These are phyloP conservation scores for Megalonaias nervosa DNA, from an alignment of 1,140 invertebrate species.

Conservation along the genomic window DNA sequence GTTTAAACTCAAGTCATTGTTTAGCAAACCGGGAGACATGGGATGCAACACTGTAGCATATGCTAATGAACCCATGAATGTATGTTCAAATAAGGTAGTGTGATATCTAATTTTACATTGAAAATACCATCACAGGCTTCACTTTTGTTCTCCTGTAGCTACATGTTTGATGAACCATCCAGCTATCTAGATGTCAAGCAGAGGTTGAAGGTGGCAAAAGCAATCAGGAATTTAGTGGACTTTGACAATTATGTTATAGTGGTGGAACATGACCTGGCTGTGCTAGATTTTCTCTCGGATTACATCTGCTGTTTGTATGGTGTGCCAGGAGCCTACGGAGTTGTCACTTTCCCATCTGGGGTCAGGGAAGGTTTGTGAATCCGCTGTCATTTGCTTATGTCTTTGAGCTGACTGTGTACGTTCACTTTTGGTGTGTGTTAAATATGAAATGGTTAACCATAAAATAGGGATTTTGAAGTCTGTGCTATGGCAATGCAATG, in stretches of 20 bases:
- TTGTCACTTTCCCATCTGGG: constrained; percentile 99
- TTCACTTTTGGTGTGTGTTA: too few species aligned
- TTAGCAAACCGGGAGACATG: too few species aligned
- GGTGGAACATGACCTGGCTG: constrained; percentile 99
- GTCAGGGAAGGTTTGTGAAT: constrained; percentile 89
- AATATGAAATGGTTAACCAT: too few species aligned
- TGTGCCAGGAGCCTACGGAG: constrained; percentile 98
- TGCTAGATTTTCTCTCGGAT: constrained; percentile 98
- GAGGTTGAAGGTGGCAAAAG: constrained; percentile 94
- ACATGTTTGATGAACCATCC: constrained; percentile 99
- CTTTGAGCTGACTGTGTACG: too few species aligned
- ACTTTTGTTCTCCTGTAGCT: constrained; percentile 71
- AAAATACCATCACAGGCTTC: background rate
- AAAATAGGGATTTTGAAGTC: too few species aligned
- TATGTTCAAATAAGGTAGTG: too few species aligned
- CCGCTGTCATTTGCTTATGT: background rate
- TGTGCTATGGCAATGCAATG: too few species aligned
- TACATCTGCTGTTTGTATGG: constrained; percentile 99
- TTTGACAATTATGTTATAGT: constrained; percentile 99
- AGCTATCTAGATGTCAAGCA: constrained; percentile 99
- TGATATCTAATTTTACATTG: too few species aligned
- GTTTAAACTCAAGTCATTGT: too few species aligned
- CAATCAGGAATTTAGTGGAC: constrained; percentile 92
- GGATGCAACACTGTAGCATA: too few species aligned
- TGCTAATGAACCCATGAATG: too few species aligned